phyloP scores from a whole-genome alignment of 2,113 vertebrate species.

The Cyrtonyx montezumae region DNA sequence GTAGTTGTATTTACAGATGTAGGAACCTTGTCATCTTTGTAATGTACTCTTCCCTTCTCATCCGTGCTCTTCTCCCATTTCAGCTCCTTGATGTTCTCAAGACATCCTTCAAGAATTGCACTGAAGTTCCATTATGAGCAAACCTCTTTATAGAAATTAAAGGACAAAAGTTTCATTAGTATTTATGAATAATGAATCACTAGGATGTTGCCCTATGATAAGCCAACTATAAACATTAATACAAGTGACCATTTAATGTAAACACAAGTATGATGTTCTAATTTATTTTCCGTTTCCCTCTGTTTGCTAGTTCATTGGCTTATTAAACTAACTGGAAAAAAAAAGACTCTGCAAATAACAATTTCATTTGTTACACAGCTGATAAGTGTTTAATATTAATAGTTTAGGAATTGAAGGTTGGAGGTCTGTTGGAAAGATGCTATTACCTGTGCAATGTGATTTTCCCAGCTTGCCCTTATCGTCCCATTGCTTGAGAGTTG shows the following conservation, averaged over 20 bases:
- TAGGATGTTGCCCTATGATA: conserved; percentile 2
- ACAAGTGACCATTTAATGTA: conserved; percentile 32
- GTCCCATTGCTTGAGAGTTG: neutral
- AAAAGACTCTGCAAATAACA: conserved; percentile 49
- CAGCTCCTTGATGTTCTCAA: neutral
- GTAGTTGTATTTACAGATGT: neutral
- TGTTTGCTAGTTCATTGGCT: conserved; percentile 48
- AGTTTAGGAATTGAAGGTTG: neutral
- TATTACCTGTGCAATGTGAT: neutral
- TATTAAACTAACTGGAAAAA: conserved; percentile 34
- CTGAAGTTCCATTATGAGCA: neutral
- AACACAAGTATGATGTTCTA: conserved; percentile 20
- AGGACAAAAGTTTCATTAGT: conserved; percentile 18
- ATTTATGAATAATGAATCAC: conserved; percentile 17
- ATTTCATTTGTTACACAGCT: conserved; percentile 29
- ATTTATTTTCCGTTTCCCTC: conserved; percentile 53
- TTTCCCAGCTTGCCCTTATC: neutral
- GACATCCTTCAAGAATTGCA: neutral
- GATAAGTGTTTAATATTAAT: conserved; percentile 40
- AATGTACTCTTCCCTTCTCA: neutral
- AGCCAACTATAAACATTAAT: conserved; percentile 15
- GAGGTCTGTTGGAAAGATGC: neutral
- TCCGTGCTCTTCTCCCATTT: neutral
- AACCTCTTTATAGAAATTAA: conserved; percentile 3
- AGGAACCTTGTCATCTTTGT: neutral